Conservation (phyloP, 2,888 invertebrate genomes). For the Idaea dimidiata region DNA sequence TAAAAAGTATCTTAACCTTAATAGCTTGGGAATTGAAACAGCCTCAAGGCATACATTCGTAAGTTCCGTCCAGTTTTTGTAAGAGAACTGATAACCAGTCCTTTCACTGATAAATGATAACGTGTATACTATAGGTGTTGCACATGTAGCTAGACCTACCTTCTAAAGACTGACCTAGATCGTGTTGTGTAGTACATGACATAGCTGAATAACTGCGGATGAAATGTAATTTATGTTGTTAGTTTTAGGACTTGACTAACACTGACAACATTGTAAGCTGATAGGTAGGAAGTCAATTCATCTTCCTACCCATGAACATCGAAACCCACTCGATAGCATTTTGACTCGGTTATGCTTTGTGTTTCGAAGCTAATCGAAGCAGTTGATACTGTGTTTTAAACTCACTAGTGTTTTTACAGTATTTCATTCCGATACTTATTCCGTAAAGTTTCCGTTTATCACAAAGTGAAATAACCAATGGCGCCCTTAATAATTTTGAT, state of each 20-base stretch:
- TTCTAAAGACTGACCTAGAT: background rate
- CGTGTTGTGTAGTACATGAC: background rate
- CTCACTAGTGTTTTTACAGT: too few species aligned
- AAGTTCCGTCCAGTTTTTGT: background rate
- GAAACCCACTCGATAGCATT: too few species aligned
- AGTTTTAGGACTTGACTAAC: background rate
- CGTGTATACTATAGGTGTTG: background rate
- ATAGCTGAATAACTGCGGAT: background rate
- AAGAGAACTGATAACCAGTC: slow-evolving; percentile 28
- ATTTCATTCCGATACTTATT: too few species aligned
- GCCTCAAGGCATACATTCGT: background rate
- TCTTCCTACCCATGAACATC: too few species aligned
- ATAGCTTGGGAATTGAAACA: background rate
- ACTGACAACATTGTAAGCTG: background rate
- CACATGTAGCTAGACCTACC: background rate
- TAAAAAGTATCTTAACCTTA: background rate
- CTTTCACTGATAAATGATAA: slow-evolving; percentile 10
- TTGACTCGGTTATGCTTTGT: too few species aligned
- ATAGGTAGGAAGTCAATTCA: background rate
- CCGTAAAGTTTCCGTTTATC: too few species aligned
- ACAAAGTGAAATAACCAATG: too few species aligned
- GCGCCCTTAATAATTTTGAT: too few species aligned
- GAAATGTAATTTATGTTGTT: background rate
- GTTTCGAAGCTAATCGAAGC: too few species aligned
- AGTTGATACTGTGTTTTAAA: too few species aligned